Conservation (phyloP, 2,888 invertebrate species). For the Cryptosula pallasiana region DNA sequence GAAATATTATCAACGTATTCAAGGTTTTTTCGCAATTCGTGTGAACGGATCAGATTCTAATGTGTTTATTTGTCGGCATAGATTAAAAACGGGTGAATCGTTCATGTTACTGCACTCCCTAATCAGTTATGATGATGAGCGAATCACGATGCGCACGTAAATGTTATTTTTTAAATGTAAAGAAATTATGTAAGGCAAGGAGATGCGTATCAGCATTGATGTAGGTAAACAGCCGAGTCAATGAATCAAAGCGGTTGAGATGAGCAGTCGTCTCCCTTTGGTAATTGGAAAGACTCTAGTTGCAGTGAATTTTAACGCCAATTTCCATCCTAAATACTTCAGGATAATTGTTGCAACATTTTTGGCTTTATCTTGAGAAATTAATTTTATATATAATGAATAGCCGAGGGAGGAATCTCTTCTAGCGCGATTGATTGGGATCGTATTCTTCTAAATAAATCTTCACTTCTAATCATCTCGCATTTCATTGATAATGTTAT, state of each 20-base stretch:
- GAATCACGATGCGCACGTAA: not conserved
- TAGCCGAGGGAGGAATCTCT: too few relatives aligned
- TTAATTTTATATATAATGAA: too few relatives aligned
- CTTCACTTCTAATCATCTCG: not conserved
- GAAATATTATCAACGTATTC: not conserved
- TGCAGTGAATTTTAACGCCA: too few relatives aligned
- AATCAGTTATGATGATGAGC: not conserved
- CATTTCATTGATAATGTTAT: not conserved
- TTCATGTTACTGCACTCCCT: not conserved
- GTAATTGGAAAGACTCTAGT: too few relatives aligned
- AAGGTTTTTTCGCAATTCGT: not conserved
- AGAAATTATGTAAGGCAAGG: not conserved
- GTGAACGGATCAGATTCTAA: not conserved
- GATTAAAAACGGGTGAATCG: not conserved
- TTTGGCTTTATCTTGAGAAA: not conserved
- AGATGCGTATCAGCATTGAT: too few relatives aligned
- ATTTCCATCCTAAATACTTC: too few relatives aligned
- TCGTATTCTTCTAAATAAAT: too few relatives aligned
- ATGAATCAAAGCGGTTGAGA: too few relatives aligned
- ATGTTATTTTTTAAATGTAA: not conserved
- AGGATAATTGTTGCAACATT: not conserved
- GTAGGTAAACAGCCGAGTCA: too few relatives aligned
- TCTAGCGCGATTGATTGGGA: too few relatives aligned
- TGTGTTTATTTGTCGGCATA: constrained; percentile 13
- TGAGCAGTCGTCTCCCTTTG: too few relatives aligned